Percentiles rank a stretch among this genome's conserved stretches.
phyloP scores from a whole-genome alignment of 2,113 vertebrate species.

The Actenoides lindsayi region DNA sequence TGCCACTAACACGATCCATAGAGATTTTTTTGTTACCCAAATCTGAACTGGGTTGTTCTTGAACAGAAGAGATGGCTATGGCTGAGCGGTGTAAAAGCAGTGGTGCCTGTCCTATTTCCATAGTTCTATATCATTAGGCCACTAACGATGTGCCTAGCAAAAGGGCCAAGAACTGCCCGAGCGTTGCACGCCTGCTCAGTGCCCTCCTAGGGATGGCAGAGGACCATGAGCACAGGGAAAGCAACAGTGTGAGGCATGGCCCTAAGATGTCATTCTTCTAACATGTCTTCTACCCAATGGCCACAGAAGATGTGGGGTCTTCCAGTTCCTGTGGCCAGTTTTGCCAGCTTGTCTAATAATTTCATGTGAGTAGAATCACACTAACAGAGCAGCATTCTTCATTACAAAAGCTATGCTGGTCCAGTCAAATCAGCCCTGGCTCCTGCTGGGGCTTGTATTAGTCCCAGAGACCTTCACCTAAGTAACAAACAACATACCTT shows the following conservation, averaged over 20 bases:
- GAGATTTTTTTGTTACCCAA: not conserved
- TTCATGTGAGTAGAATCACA: not conserved
- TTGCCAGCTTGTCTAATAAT: not conserved
- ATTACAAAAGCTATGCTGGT: not conserved
- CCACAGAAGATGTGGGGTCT: not conserved
- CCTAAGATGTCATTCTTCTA: not conserved
- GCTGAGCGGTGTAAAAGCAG: not conserved
- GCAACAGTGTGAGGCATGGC: not conserved
- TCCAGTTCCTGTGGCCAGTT: not conserved
- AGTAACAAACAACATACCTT: not conserved
- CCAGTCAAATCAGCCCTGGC: not conserved
- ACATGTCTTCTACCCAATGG: not conserved
- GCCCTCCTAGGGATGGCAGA: not conserved
- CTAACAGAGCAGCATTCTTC: not conserved
- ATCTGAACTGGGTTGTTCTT: not conserved
- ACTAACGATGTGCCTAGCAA: not conserved
- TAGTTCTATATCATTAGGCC: not conserved
- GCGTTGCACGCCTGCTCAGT: not conserved
- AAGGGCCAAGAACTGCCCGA: not conserved
- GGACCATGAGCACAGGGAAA: accelerated
- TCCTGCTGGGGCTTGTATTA: not conserved
- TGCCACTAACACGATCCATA: not conserved
- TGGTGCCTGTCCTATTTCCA: not conserved
- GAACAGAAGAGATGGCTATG: not conserved
- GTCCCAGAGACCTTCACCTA: not conserved